Evolutionary conservation across 2,888 invertebrate genomes (phyloP).

Genomic region (Zhengitettix transpicula): DNA sequence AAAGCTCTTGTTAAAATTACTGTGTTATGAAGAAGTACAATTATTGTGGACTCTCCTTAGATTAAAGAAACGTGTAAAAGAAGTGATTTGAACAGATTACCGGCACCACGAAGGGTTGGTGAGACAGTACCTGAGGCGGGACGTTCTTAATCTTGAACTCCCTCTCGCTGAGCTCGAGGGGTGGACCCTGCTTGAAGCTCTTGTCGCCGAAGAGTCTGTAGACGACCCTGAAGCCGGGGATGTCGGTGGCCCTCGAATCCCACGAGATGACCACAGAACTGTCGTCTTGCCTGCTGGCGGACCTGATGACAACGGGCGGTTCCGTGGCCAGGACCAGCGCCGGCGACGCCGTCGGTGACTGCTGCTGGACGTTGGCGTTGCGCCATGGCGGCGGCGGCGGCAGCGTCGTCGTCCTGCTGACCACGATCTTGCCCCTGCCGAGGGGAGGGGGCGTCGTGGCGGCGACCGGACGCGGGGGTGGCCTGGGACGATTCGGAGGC

Average conservation of each 20-base stretch:
- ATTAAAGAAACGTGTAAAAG: too few species aligned
- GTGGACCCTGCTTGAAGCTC: constrained; percentile 78
- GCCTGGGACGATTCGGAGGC: constrained; percentile 17
- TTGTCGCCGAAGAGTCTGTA: constrained; percentile 80
- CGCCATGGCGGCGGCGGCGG: constrained; percentile 18
- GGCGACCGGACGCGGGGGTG: constrained; percentile 11
- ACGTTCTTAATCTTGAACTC: constrained; percentile 89
- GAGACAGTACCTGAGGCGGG: constrained; percentile 55
- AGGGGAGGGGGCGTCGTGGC: constrained; percentile 7
- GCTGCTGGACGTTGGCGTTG: constrained; percentile 16
- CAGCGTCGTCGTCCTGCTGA: constrained; percentile 20
- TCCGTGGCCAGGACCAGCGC: constrained; percentile 48
- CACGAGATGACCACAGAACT: constrained; percentile 80
- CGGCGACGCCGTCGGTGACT: constrained; percentile 31
- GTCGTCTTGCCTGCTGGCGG: constrained; percentile 70
- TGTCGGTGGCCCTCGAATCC: constrained; percentile 76
- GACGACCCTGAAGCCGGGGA: constrained; percentile 76
- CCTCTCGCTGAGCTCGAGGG: constrained; percentile 72
- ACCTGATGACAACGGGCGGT: constrained; percentile 61
- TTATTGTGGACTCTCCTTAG: too few species aligned
- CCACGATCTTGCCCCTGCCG: constrained; percentile 19
- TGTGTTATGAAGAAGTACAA: too few species aligned
- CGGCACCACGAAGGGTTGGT: background rate
- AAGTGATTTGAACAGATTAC: too few species aligned
- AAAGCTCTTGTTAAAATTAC: too few species aligned